phyloP scores from a whole-genome alignment of 2,888 invertebrate species.

The Acanthoscelides obtectus region DNA sequence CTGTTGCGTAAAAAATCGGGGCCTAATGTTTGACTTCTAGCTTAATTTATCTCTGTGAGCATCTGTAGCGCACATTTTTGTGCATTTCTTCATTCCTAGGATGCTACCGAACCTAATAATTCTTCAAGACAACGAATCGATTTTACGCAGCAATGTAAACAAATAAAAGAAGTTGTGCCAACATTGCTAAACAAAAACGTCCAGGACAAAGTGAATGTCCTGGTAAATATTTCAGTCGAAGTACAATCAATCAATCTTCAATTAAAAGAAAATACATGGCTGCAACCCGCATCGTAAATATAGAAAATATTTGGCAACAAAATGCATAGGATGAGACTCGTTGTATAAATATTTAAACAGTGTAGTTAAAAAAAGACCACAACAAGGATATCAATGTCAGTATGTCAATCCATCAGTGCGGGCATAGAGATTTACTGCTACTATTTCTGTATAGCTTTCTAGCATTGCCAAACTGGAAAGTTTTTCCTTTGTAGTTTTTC shows the following conservation, averaged over 20 bases:
- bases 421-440: background rate
- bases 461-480: too few species aligned
- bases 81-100: background rate
- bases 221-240: background rate
- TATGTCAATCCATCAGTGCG: background rate
- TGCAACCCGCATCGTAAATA: background rate
- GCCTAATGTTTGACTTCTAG: too few species aligned
- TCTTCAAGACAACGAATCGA: background rate
- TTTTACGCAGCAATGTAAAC: background rate
- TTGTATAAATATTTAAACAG: background rate
- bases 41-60: too few species aligned
- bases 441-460: background rate
- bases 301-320: background rate
- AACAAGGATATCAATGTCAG: background rate
- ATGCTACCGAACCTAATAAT: background rate
- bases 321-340: background rate
- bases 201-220: background rate
- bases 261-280: background rate
- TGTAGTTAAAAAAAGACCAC: background rate
- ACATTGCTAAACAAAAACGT: background rate
- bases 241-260: background rate
- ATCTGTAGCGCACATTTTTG: background rate
- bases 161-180: background rate
- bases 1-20: too few species aligned
- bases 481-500: background rate